Percentiles rank a stretch among this genome's conserved stretches.
Conservation (phyloP, 1,140 invertebrate species). For the Metopolophium dirhodum region DNA sequence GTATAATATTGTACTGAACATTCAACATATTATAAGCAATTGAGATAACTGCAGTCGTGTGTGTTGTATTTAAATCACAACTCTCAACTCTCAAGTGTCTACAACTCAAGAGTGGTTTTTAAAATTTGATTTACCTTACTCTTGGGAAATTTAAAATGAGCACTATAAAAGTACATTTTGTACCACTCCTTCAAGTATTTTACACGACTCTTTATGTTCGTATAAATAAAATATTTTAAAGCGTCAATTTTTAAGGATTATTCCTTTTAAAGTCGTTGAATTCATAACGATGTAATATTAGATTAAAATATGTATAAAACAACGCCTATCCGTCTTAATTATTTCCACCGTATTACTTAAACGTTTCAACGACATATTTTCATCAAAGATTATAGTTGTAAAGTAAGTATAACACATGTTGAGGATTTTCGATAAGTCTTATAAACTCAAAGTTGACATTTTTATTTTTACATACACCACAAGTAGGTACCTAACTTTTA, state of each 20-base stretch:
- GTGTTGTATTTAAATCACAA: not conserved
- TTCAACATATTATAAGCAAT: not conserved
- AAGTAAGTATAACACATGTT: not conserved
- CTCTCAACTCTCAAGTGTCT: not conserved
- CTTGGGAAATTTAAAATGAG: constrained; percentile 25
- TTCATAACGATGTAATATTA: not conserved
- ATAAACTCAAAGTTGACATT: not conserved
- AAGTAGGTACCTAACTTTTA: not conserved
- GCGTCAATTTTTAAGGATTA: not conserved
- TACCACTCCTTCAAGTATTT: not conserved
- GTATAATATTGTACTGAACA: not conserved
- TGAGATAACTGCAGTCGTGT: not conserved
- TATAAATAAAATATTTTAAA: not conserved
- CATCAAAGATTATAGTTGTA: not conserved
- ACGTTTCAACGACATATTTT: not conserved
- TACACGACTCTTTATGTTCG: not conserved
- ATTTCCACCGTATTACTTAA: not conserved
- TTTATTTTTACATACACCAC: not conserved
- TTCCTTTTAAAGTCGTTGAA: not conserved
- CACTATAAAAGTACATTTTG: not conserved
- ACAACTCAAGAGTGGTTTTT: not conserved
- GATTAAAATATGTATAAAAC: not conserved
- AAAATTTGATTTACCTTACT: constrained; percentile 32
- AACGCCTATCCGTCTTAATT: not conserved
- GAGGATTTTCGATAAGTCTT: not conserved